Conservation (phyloP, 2,888 invertebrate species). For the Minunthozetes semirufus region DNA sequence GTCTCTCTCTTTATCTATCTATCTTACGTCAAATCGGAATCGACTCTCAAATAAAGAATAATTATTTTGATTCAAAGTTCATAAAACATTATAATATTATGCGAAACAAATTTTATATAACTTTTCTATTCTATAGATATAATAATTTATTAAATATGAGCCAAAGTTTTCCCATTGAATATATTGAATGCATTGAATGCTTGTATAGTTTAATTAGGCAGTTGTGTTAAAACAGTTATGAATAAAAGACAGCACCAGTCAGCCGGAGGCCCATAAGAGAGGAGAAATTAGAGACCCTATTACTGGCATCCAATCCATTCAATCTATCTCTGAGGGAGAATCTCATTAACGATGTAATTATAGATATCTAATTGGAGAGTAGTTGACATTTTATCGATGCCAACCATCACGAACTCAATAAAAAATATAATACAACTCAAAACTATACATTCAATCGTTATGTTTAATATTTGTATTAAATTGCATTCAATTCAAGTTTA, state of each 20-base stretch:
- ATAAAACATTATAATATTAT: constrained; percentile 3
- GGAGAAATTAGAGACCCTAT: constrained; percentile 28
- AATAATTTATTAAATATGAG: neutral
- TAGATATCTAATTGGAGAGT: constrained; percentile 25
- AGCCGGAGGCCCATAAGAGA: constrained; percentile 2
- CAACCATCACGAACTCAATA: constrained; percentile 10
- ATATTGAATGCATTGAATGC: constrained; percentile 2
- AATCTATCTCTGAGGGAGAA: constrained; percentile 10
- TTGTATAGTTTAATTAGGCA: constrained; percentile 28
- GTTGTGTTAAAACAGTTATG: constrained; percentile 33
- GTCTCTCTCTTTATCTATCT: too few relatives aligned
- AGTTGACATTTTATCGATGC: constrained; percentile 30
- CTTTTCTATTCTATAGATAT: neutral
- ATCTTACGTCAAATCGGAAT: neutral
- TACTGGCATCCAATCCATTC: constrained; percentile 20
- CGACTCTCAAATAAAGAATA: neutral
- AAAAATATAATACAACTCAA: neutral
- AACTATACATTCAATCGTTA: neutral
- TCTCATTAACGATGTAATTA: constrained; percentile 30
- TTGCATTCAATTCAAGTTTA: neutral
- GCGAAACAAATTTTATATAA: neutral
- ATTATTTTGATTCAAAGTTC: neutral
- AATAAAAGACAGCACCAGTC: constrained; percentile 24
- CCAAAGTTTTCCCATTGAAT: neutral
- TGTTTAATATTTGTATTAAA: neutral